phyloP scores from a whole-genome alignment of 2,888 invertebrate genomes.

The Mycalesis mineus region DNA sequence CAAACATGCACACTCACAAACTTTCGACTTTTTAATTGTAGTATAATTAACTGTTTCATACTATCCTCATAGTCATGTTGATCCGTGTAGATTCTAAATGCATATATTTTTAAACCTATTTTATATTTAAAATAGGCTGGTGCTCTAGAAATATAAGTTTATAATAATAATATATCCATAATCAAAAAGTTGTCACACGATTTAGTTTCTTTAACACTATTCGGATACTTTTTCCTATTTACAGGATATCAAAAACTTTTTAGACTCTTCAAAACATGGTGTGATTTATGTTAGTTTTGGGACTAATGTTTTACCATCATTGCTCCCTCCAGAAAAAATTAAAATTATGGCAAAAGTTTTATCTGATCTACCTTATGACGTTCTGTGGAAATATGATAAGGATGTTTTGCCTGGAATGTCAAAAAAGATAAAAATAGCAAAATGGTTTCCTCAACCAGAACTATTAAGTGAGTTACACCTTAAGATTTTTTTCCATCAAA shows the following conservation, averaged over 20 bases:
- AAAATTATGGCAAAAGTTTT: slow-evolving; percentile 46
- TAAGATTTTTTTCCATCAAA: too few species aligned
- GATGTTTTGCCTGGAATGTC: slow-evolving; percentile 39
- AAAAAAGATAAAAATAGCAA: slow-evolving; percentile 37
- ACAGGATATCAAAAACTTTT: slow-evolving; percentile 42
- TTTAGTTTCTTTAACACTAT: too few species aligned
- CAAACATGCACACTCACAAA: too few species aligned
- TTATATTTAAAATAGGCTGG: too few species aligned
- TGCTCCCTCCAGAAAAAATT: slow-evolving; percentile 40
- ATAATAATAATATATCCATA: too few species aligned
- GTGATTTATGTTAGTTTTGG: slow-evolving; percentile 53
- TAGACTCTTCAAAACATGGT: slow-evolving; percentile 52
- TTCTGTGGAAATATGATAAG: slow-evolving; percentile 59
- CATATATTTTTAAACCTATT: too few species aligned
- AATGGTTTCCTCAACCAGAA: slow-evolving; percentile 36
- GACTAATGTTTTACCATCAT: slow-evolving; percentile 47
- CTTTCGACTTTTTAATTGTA: too few species aligned
- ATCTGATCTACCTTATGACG: slow-evolving; percentile 49
- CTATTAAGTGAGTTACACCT: slow-evolving; percentile 33
- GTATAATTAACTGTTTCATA: too few species aligned
- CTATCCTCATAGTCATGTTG: too few species aligned
- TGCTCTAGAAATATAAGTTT: too few species aligned
- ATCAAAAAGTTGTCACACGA: too few species aligned
- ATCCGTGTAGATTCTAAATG: too few species aligned
- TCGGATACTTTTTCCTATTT: slow-evolving; percentile 14